Evolutionary conservation across 2,113 vertebrate genomes (phyloP).

Genomic region (Ophthalmotilapia sp.): DNA sequence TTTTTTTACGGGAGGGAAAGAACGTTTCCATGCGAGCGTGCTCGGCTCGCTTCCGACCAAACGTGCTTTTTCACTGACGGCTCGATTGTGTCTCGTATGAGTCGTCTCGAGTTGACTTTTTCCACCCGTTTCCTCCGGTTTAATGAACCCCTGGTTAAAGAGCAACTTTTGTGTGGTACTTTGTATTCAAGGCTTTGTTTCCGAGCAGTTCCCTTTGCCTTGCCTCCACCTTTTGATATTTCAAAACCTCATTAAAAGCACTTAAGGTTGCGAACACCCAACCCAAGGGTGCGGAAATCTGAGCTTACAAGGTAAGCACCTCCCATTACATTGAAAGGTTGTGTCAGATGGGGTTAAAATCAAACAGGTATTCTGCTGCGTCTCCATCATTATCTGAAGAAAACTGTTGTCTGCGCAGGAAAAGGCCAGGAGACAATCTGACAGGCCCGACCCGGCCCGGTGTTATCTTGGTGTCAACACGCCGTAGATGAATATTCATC

Average conservation of each 20-base stretch:
- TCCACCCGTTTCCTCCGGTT: background rate
- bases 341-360: conserved; percentile 44
- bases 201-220: background rate
- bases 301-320: conserved; percentile 14
- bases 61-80: background rate
- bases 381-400: conserved; percentile 27
- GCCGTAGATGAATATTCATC: conserved; percentile 62
- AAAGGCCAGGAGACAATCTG: conserved; percentile 51
- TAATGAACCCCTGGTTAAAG: background rate
- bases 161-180: background rate
- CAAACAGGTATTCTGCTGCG: conserved; percentile 11
- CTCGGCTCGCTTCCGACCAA: background rate
- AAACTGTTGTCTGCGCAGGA: background rate
- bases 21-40: background rate
- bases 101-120: background rate
- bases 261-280: conserved; percentile 16
- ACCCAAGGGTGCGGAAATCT: background rate
- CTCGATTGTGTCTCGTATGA: background rate
- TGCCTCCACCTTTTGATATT: conserved; percentile 28
- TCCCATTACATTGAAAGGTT: conserved; percentile 43
- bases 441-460: conserved; percentile 35
- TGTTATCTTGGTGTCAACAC: conserved; percentile 41
- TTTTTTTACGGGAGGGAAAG: background rate
- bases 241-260: conserved; percentile 38
- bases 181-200: background rate